Evolutionary conservation across 2,797 vertebrate species (phyloP).

Genomic region (Eupleurogrammus muticus): DNA sequence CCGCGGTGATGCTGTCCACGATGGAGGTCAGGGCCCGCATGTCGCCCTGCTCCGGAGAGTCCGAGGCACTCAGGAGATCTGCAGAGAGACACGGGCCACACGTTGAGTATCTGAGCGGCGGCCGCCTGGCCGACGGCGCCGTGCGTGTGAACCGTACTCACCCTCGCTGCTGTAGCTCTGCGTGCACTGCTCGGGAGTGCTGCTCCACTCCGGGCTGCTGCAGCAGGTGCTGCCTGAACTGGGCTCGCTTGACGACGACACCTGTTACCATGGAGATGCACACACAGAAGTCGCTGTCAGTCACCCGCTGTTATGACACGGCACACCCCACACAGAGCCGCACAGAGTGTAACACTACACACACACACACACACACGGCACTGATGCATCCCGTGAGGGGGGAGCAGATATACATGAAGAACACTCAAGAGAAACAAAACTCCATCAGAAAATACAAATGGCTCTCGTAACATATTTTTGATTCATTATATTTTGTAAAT

Average conservation of each 20-base stretch:
- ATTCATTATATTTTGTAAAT: background rate
- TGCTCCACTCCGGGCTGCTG: slow-evolving; percentile 97
- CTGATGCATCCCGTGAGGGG: slow-evolving; percentile 5
- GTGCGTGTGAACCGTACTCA: slow-evolving; percentile 46
- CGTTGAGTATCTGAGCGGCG: background rate
- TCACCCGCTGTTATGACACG: slow-evolving; percentile 77
- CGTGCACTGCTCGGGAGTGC: slow-evolving; percentile 85
- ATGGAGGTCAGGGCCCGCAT: slow-evolving; percentile 94
- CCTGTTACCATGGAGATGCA: slow-evolving; percentile 80
- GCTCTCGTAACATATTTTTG: background rate
- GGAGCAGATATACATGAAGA: background rate
- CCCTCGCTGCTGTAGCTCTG: slow-evolving; percentile 82
- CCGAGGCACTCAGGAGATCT: slow-evolving; percentile 90
- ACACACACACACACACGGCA: slow-evolving; percentile 6
- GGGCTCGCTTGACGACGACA: slow-evolving; percentile 90
- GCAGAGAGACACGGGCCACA: slow-evolving; percentile 25
- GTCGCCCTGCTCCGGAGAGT: slow-evolving; percentile 88
- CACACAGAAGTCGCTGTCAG: slow-evolving; percentile 81
- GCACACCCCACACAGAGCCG: slow-evolving; percentile 71
- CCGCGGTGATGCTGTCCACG: slow-evolving; percentile 92
- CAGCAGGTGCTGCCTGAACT: slow-evolving; percentile 94
- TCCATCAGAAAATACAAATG: background rate
- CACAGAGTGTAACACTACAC: background rate
- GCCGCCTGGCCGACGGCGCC: slow-evolving; percentile 10
- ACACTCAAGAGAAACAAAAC: background rate